These are phyloP conservation scores for Elephas maximus DNA, from an alignment of 2,113 vertebrate genomes.

Conservation along the genomic window DNA sequence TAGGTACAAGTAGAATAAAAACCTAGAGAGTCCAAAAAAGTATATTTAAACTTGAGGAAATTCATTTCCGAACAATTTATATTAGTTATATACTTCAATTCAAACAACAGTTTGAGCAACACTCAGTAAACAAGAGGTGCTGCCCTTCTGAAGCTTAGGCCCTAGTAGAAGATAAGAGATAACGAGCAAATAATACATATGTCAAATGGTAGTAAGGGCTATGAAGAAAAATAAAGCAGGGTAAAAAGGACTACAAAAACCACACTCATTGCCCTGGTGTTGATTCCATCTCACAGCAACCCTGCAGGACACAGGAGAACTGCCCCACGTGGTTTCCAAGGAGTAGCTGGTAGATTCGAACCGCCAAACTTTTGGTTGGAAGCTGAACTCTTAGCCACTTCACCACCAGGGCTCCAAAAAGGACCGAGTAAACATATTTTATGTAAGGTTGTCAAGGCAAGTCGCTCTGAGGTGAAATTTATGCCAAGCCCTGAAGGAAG, in stretches of 20 bases:
- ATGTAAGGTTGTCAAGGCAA: neutral
- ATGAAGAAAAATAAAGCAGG: neutral
- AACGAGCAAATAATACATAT: neutral
- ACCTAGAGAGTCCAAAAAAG: neutral
- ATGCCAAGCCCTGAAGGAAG: neutral
- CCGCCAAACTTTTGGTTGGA: too few relatives aligned
- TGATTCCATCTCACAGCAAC: too few relatives aligned
- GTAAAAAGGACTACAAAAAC: neutral
- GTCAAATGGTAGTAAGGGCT: neutral
- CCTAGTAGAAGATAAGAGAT: neutral
- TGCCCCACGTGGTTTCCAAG: too few relatives aligned
- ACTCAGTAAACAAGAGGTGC: neutral
- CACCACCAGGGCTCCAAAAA: too few relatives aligned
- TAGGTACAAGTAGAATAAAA: neutral
- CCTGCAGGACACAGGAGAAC: too few relatives aligned
- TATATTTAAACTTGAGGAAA: neutral
- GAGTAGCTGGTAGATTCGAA: too few relatives aligned
- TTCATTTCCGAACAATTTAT: neutral
- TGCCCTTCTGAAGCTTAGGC: neutral
- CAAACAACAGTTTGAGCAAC: neutral
- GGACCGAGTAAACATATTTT: neutral
- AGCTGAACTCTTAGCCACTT: too few relatives aligned
- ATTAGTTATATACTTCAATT: constrained; percentile 21
- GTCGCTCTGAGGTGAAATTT: neutral
- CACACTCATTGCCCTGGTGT: too few relatives aligned